Percentiles rank a stretch among this genome's conserved stretches.
These are phyloP conservation scores for Euphonia xanthogaster DNA, from an alignment of 2,797 vertebrate genomes.

Conservation along the genomic window DNA sequence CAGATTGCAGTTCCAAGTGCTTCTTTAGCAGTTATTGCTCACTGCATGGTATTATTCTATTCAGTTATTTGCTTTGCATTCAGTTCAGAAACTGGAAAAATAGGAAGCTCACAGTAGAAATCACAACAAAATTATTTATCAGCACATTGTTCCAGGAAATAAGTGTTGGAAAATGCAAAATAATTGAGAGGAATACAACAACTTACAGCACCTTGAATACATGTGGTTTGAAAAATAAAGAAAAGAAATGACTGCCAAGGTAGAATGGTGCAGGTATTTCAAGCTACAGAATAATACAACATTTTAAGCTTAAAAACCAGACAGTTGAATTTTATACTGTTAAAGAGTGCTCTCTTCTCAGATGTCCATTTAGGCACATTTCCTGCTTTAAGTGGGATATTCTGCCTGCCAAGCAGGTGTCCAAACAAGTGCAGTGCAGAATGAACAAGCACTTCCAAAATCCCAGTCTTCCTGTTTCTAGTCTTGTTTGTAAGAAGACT, in stretches of 20 bases:
- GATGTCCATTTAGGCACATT: not conserved
- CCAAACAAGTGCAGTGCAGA: not conserved
- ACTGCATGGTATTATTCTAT: not conserved
- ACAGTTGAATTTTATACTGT: not conserved
- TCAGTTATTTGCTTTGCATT: not conserved
- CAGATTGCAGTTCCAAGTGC: not conserved
- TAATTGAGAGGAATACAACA: not conserved
- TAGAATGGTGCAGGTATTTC: not conserved
- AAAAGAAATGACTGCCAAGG: not conserved
- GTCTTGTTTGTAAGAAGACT: not conserved
- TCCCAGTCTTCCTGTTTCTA: not conserved
- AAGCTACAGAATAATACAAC: not conserved
- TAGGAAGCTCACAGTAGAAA: not conserved
- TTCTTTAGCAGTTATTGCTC: not conserved
- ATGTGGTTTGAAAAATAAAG: not conserved
- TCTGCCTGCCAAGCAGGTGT: not conserved
- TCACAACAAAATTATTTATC: not conserved
- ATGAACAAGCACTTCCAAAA: not conserved
- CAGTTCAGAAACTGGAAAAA: not conserved
- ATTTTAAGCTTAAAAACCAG: not conserved
- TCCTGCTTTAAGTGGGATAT: not conserved
- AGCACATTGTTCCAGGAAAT: not conserved
- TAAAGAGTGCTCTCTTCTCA: not conserved
- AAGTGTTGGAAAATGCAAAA: not conserved
- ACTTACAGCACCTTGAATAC: not conserved